Evolutionary conservation across 2,888 invertebrate species (phyloP).

Genomic region (Lasioglossum morio): DNA sequence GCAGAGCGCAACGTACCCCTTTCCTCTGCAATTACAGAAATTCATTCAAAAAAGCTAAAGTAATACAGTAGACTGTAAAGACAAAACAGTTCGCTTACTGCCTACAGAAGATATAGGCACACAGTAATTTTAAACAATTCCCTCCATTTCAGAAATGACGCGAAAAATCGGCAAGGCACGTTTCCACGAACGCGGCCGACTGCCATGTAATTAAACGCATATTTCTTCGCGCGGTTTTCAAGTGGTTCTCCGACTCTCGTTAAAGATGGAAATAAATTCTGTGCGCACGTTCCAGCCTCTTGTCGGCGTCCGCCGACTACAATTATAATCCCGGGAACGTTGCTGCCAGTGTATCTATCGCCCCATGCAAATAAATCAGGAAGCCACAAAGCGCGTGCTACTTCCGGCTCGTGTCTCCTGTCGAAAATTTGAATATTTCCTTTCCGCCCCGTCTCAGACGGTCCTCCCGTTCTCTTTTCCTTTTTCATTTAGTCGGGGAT

Average conservation of each 20-base stretch:
- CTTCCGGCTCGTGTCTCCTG: constrained; percentile 75
- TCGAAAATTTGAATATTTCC: constrained; percentile 76
- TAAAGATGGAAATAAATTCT: constrained; percentile 60
- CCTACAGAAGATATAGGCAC: too few species aligned
- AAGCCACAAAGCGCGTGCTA: constrained; percentile 56
- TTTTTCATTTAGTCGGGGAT: constrained; percentile 13
- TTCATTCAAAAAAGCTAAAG: too few species aligned
- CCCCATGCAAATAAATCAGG: constrained; percentile 70
- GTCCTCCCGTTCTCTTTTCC: constrained; percentile 16
- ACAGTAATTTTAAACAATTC: neutral
- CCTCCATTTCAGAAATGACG: neutral
- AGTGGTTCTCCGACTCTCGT: neutral
- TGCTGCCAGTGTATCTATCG: constrained; percentile 35
- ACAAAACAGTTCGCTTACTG: too few species aligned
- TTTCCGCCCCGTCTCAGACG: constrained; percentile 52
- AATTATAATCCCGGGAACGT: constrained; percentile 54
- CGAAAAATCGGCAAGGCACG: neutral
- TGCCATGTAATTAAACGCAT: neutral
- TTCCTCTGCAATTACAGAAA: neutral
- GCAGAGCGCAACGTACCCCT: neutral
- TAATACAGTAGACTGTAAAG: too few species aligned
- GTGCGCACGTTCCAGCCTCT: constrained; percentile 55
- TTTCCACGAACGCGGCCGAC: neutral
- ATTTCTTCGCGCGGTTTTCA: neutral
- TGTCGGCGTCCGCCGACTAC: constrained; percentile 42